Conservation (phyloP, 2,888 invertebrate genomes). For the Dyspetes luteomarginatus region DNA sequence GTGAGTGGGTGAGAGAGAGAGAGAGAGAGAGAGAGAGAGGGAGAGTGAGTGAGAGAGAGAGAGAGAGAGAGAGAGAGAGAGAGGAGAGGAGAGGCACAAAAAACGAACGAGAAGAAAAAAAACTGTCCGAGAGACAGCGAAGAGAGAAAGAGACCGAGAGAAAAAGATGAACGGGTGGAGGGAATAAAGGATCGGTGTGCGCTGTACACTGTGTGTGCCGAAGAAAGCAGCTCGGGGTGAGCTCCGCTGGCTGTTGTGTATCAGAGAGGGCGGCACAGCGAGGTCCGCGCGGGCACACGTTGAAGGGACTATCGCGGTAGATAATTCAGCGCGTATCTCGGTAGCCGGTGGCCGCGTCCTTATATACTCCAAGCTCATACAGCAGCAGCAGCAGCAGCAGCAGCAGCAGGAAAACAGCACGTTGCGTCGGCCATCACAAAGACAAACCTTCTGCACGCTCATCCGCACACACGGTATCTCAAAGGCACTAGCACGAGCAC, state of each 20-base stretch:
- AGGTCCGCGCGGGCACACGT: constrained; percentile 69
- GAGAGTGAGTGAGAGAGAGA: constrained; percentile 32
- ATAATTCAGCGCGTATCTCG: constrained; percentile 83
- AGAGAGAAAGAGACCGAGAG: constrained; percentile 66
- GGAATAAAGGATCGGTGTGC: constrained; percentile 37
- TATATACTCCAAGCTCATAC: constrained; percentile 43
- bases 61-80: constrained; percentile 32
- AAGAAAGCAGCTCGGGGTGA: too few species aligned
- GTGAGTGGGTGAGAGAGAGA: constrained; percentile 26
- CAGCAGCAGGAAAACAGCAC: constrained; percentile 73
- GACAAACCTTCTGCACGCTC: constrained; percentile 76
- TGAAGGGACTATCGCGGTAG: constrained; percentile 79
- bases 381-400: constrained; percentile 51
- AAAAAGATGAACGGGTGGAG: too few species aligned
- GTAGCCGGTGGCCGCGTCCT: constrained; percentile 78
- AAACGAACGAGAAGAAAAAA: background rate
- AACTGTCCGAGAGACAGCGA: constrained; percentile 19
- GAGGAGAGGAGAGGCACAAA: constrained; percentile 11
- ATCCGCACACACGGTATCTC: constrained; percentile 77
- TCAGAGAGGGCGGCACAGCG: constrained; percentile 62
- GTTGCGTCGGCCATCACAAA: constrained; percentile 82
- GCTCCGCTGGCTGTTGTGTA: constrained; percentile 67
- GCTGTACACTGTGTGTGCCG: constrained; percentile 67
- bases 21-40: constrained; percentile 33
- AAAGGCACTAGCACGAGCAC: constrained; percentile 72